A percentile compares a stretch with the other conserved stretches of the same genome.
phyloP scores from a whole-genome alignment of 2,888 invertebrate genomes.

The Ceramica pisi region DNA sequence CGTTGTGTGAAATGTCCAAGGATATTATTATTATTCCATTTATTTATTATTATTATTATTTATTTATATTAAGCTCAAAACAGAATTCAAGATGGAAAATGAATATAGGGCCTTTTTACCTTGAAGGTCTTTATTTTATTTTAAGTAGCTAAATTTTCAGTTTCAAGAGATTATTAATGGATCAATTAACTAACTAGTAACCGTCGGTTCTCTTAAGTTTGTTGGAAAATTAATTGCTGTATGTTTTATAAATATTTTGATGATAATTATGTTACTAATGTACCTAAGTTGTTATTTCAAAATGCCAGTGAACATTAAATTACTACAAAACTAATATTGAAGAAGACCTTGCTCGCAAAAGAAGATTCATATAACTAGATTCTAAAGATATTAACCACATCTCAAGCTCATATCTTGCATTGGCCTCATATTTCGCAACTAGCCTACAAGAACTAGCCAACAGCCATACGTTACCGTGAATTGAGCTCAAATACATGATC shows the following conservation, averaged over 20 bases:
- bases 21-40: no score
- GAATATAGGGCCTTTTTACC: no score
- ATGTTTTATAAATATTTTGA: not conserved
- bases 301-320: not conserved
- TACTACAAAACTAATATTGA: not conserved
- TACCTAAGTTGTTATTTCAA: not conserved
- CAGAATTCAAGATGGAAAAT: no score
- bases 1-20: no score
- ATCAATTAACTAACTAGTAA: no score
- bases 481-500: constrained; percentile 48
- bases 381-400: constrained; percentile 11
- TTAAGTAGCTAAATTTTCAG: no score
- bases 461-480: constrained; percentile 34
- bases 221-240: not conserved
- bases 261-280: not conserved
- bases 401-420: constrained; percentile 27
- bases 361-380: not conserved
- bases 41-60: no score
- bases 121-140: no score
- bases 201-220: not conserved
- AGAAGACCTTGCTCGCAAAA: constrained; percentile 19
- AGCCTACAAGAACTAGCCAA: constrained; percentile 32
- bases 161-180: no score
- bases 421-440: constrained; percentile 36
- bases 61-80: no score